Percentiles rank a stretch among this genome's conserved stretches.
These are phyloP conservation scores for Pachydiplax longipennis DNA, from an alignment of 2,888 invertebrate species.

Conservation along the genomic window DNA sequence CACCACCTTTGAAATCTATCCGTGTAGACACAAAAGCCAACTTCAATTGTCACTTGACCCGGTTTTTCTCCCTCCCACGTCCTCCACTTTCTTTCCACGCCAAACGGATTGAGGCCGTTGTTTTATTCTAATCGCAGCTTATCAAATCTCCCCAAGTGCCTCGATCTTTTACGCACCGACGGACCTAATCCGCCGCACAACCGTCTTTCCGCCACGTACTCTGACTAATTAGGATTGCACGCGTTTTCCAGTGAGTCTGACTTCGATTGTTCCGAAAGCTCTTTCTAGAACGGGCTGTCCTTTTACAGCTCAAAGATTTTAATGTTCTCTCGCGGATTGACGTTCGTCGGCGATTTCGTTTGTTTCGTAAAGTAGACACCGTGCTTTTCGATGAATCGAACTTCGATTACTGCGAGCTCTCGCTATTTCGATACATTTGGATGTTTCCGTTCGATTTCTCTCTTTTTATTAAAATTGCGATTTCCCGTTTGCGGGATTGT, in stretches of 20 bases:
- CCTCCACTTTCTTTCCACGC: not conserved
- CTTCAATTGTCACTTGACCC: slow-evolving; percentile 45
- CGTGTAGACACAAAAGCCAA: slow-evolving; percentile 32
- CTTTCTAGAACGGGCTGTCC: not conserved
- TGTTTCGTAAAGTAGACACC: too few relatives aligned
- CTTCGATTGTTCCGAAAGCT: not conserved
- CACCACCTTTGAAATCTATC: not conserved
- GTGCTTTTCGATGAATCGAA: not conserved
- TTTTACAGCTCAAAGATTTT: too few relatives aligned
- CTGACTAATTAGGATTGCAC: not conserved
- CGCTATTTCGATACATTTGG: not conserved
- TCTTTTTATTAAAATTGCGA: too few relatives aligned
- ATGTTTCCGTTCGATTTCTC: not conserved
- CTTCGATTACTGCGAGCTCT: not conserved
- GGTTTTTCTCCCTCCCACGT: slow-evolving; percentile 1
- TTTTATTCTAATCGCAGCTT: not conserved
- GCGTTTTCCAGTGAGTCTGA: not conserved
- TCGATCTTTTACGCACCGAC: not conserved
- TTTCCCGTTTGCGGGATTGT: too few relatives aligned
- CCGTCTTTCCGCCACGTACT: not conserved
- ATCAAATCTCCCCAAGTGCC: not conserved
- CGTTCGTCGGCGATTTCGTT: too few relatives aligned
- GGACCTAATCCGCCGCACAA: not conserved
- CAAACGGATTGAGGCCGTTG: not conserved
- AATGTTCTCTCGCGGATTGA: too few relatives aligned